Evolutionary conservation across 64 coral and sea anemone genomes (phyloP).

Genomic region (Stichodactyla helianthus): DNA sequence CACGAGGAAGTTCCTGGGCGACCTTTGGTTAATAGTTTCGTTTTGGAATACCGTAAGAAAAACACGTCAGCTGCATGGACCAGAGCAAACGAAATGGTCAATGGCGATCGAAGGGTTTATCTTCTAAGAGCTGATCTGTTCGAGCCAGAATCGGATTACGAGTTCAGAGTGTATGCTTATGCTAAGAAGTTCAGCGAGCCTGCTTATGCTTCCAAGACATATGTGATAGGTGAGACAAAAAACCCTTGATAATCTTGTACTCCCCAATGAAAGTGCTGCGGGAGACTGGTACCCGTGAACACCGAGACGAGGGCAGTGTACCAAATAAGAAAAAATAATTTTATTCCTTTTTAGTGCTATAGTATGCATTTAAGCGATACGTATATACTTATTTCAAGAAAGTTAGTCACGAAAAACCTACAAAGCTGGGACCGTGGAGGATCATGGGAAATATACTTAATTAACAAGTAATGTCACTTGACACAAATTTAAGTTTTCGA

Average conservation of each 20-base stretch:
- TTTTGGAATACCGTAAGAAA: slow-evolving; percentile 61
- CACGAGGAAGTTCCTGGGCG: slow-evolving; percentile 62
- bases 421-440: too few species aligned
- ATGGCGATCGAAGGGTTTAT: slow-evolving; percentile 30
- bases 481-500: too few species aligned
- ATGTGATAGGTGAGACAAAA: slow-evolving; percentile 55
- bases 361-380: too few species aligned
- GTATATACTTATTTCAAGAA: too few species aligned
- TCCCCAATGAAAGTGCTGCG: neutral
- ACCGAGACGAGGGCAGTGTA: too few species aligned
- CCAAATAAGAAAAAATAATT: too few species aligned
- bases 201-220: slow-evolving; percentile 78
- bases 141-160: slow-evolving; percentile 61
- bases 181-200: slow-evolving; percentile 52
- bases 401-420: too few species aligned
- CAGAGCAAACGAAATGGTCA: slow-evolving; percentile 33
- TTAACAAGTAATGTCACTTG: too few species aligned
- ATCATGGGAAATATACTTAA: too few species aligned
- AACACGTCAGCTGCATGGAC: slow-evolving; percentile 54
- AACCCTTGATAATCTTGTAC: neutral
- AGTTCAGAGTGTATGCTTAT: slow-evolving; percentile 80
- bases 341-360: too few species aligned
- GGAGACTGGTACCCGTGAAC: too few species aligned
- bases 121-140: slow-evolving; percentile 55
- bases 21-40: slow-evolving; percentile 63